Base-by-base conservation (phyloP, 2,797 vertebrate genomes). In the Schizopygopsis malacanthus region DNA sequence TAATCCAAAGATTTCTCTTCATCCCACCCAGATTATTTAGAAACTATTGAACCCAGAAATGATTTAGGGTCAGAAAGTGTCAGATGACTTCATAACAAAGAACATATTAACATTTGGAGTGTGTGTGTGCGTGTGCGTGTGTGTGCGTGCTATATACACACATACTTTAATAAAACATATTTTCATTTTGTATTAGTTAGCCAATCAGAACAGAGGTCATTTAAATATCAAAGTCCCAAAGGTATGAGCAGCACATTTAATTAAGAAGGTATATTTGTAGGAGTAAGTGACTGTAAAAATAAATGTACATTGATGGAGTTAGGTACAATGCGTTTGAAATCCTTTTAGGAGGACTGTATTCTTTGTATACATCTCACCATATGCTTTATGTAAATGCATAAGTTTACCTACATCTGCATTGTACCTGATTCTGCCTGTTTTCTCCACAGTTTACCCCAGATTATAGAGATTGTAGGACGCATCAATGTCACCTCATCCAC, bases 381-480 rank as follows among this genome's bases (percentile, higher is more conserved):
- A 41, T 33, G 15, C 4, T 43, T 6, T 16, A 33, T 20, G 47
- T 28, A 47, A 82, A 70, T 81, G 4, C 7, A 6, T 0, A 12
- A n/a, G 15, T 72, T 45, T 13, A 37, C 7, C 12, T 67, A 39
- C 20, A 41, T 70, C n/a, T 69, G 20, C 25, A 39, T 4, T 41
- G 69, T n/a, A 12, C 54, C 37, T 54, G 37, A 45, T 47, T 80
- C 13, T 67, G 33, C 75, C 47, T 54, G 86, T 43, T 88, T 65
- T 83, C 33, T 79, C 10, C 86, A 65, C 92, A 95, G 94, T 89
- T 95, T 99, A 86, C 98, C 98, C 83, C 97, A 98, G 84, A 96
- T 99, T 86, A 99, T 99, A 93, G 98, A 99, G 89, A 97, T 98
- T 83, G 98, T 99, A 86, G 96, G 98, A 86, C 97, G 96, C 89